A percentile compares a stretch with the other conserved stretches of the same genome.
phyloP scores from a whole-genome alignment of 2,888 invertebrate species.

The Napeogenes inachia region DNA sequence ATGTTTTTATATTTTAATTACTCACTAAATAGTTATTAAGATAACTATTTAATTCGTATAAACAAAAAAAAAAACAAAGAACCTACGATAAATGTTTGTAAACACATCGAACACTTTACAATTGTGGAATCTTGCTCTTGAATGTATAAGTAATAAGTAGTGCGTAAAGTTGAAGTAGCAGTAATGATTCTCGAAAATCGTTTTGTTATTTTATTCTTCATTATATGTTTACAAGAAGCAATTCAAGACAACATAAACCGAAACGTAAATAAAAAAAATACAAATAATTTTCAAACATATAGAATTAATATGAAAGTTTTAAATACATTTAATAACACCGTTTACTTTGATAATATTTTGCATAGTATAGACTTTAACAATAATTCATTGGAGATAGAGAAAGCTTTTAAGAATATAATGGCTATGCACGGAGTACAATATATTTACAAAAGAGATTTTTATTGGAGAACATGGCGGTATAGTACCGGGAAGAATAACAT shows the following conservation, averaged over 20 bases:
- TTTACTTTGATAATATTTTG: background rate
- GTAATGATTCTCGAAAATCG: no score
- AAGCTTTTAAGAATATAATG: slow-evolving; percentile 42
- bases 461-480: slow-evolving; percentile 58
- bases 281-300: background rate
- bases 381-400: slow-evolving; percentile 33
- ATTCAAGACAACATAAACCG: slow-evolving; percentile 35
- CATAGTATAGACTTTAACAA: background rate
- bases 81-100: background rate
- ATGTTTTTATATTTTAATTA: no score
- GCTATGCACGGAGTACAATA: slow-evolving; percentile 49
- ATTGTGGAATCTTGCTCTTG: background rate
- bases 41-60: no score
- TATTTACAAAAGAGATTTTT: slow-evolving; percentile 47
- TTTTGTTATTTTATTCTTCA: no score
- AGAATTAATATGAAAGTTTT: background rate
- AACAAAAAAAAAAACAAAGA: background rate
- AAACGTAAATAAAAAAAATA: slow-evolving; percentile 15
- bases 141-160: background rate
- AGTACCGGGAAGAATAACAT: slow-evolving; percentile 28
- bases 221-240: slow-evolving; percentile 28
- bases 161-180: background rate
- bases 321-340: background rate
- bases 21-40: no score
- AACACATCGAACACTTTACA: background rate